These are phyloP conservation scores for Archips crataeganus DNA, from an alignment of 2,888 invertebrate genomes.

Conservation along the genomic window DNA sequence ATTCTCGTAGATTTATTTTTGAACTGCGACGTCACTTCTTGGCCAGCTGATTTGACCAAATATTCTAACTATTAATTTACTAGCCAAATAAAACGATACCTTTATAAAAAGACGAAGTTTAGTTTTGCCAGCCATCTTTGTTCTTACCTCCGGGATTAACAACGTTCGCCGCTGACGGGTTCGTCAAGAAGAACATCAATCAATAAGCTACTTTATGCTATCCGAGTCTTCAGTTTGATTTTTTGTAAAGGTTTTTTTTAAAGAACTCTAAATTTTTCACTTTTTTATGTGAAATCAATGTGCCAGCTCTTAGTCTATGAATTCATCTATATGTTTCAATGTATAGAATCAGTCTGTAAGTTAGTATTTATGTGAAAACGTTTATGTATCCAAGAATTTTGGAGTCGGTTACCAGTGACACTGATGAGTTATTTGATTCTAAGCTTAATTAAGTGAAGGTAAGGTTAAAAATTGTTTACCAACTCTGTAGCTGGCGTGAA, in stretches of 20 bases:
- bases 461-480: constrained; percentile 19
- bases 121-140: too few relatives aligned
- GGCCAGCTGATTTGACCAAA: too few relatives aligned
- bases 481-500: constrained; percentile 20
- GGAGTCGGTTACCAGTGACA: constrained; percentile 39
- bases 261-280: background rate
- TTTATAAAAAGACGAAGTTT: too few relatives aligned
- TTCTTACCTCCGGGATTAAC: too few relatives aligned
- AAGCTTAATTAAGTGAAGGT: constrained; percentile 17
- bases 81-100: too few relatives aligned
- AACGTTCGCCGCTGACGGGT: too few relatives aligned
- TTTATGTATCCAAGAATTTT: constrained; percentile 5
- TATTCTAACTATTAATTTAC: too few relatives aligned
- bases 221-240: background rate
- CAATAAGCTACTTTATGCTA: background rate
- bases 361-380: constrained; percentile 18
- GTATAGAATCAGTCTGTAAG: constrained; percentile 2
- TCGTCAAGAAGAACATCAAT: too few relatives aligned
- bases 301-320: constrained; percentile 23
- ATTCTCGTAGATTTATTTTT: too few relatives aligned
- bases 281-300: constrained; percentile 9
- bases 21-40: too few relatives aligned
- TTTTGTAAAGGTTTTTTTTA: background rate
- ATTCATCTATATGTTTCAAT: background rate
- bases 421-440: constrained; percentile 36